A percentile compares a stretch with the other conserved stretches of the same genome.
Conservation (phyloP, 2,888 invertebrate genomes). For the Eristalis tenax region DNA sequence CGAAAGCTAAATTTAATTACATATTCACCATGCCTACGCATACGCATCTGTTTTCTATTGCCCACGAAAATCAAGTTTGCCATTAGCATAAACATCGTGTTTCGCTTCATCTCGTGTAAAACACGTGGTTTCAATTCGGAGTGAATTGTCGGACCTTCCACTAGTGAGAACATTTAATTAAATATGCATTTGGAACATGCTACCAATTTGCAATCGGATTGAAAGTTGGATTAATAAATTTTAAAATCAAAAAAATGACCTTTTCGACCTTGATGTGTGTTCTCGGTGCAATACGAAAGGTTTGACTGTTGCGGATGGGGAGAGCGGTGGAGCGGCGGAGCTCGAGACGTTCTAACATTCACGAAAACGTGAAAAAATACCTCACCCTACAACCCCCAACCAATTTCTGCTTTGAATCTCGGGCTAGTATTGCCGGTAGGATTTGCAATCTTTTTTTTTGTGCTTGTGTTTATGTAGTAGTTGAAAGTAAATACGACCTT, state of each 20-base stretch:
- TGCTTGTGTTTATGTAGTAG: not conserved
- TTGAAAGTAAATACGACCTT: slow-evolving; percentile 42
- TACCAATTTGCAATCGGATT: not conserved
- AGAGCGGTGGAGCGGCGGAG: not conserved
- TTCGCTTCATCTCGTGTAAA: slow-evolving; percentile 10
- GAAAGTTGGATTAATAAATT: slow-evolving; percentile 18
- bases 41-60: not conserved
- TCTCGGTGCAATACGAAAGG: slow-evolving; percentile 42
- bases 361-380: not conserved
- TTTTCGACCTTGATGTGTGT: slow-evolving; percentile 51
- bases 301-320: not conserved
- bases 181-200: slow-evolving; percentile 6
- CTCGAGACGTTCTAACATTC: slow-evolving; percentile 21
- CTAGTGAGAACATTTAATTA: slow-evolving; percentile 13
- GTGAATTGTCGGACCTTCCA: not conserved
- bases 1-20: not conserved
- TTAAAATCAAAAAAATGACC: slow-evolving; percentile 37
- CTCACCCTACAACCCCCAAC: not conserved
- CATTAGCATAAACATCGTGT: not conserved
- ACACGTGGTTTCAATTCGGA: slow-evolving; percentile 52
- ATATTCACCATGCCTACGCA: not conserved
- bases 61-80: not conserved
- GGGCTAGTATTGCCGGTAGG: slow-evolving; percentile 1
- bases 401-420: not conserved
- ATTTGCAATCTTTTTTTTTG: slow-evolving; percentile 3